These are phyloP conservation scores for Acleris laterana DNA, from an alignment of 2,888 invertebrate species.

Conservation along the genomic window DNA sequence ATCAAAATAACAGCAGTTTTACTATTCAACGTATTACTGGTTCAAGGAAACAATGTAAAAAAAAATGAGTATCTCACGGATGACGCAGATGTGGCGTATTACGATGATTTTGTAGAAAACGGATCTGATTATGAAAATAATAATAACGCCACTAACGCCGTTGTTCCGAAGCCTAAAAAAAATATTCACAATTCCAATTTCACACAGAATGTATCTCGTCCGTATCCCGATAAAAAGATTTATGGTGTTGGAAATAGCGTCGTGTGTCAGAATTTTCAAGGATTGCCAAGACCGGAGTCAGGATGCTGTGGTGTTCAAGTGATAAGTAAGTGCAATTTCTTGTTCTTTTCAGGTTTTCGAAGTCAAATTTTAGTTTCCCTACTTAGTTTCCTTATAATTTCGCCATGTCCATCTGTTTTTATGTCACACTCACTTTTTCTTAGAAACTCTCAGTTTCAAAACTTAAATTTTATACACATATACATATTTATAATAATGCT, in stretches of 20 bases:
- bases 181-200: neutral
- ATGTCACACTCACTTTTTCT: too few relatives aligned
- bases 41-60: constrained; percentile 15
- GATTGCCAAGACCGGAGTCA: constrained; percentile 27
- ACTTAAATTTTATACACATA: too few relatives aligned
- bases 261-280: constrained; percentile 15
- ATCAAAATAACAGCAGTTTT: constrained; percentile 22
- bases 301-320: constrained; percentile 31
- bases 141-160: neutral
- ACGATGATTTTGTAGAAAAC: constrained; percentile 14
- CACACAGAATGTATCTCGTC: neutral
- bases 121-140: constrained; percentile 9
- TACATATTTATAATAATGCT: too few relatives aligned
- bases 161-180: neutral
- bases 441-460: too few relatives aligned
- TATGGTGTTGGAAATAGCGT: neutral
- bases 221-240: neutral
- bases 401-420: too few relatives aligned
- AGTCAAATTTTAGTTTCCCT: too few relatives aligned
- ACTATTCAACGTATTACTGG: constrained; percentile 23
- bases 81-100: constrained; percentile 5
- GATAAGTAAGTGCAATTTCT: constrained; percentile 11
- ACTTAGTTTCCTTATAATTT: too few relatives aligned
- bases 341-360: neutral
- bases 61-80: constrained; percentile 8